Conservation (phyloP, 1,140 invertebrate species). For the Phymorhynchus buccinoides region DNA sequence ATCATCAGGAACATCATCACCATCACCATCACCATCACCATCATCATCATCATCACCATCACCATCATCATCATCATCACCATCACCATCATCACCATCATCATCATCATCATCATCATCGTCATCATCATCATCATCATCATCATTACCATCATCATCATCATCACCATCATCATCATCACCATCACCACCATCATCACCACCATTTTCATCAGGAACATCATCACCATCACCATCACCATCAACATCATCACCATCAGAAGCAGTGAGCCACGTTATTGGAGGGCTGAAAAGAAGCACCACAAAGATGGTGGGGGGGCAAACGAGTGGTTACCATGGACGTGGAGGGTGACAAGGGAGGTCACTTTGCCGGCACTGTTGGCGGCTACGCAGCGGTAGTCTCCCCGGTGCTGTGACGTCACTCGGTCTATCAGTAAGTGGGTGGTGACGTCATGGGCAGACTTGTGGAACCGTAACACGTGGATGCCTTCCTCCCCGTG, state of each 20-base stretch:
- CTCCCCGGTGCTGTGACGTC: not conserved
- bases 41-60: no score
- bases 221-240: not conserved
- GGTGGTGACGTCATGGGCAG: conserved; percentile 36
- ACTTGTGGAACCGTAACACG: conserved; percentile 20
- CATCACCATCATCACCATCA: not conserved
- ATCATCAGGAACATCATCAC: no score
- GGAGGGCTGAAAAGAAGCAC: no score
- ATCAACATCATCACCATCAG: not conserved
- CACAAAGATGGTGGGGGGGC: no score
- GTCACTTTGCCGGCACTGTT: conserved; percentile 37
- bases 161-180: not conserved
- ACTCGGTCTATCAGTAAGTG: conserved; percentile 34
- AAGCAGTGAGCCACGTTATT: no score
- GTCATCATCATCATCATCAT: not conserved
- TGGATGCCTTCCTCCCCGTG: conserved; percentile 12
- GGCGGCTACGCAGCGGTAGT: conserved; percentile 40
- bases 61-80: not conserved
- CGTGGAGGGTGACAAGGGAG: conserved; percentile 17
- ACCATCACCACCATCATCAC: not conserved
- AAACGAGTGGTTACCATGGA: conserved; percentile 48
- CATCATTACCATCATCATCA: not conserved
- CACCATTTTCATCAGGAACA: not conserved
- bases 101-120: not conserved
- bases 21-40: no score